Evolutionary conservation across 2,113 vertebrate genomes (phyloP).

Genomic region (Helogale parvula): DNA sequence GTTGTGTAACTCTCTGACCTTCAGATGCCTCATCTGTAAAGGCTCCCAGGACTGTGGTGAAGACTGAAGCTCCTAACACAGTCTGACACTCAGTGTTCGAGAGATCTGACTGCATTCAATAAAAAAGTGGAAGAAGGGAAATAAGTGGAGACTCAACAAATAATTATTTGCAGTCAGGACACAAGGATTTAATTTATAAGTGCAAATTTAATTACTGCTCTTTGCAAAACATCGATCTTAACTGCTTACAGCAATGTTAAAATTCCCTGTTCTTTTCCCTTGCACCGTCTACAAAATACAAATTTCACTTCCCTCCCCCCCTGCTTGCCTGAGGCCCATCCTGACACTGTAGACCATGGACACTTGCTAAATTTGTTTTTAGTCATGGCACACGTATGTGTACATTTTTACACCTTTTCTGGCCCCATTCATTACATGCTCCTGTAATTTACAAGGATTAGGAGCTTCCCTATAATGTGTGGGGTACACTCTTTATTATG

Average conservation of each 20-base stretch:
- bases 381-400: not conserved
- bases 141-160: constrained; percentile 63
- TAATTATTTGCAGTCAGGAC: constrained; percentile 56
- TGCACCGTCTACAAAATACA: not conserved
- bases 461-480: constrained; percentile 44
- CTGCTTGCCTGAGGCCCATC: not conserved
- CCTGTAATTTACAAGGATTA: constrained; percentile 59
- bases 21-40: constrained; percentile 5
- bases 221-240: constrained; percentile 56
- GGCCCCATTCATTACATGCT: not conserved
- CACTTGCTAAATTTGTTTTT: constrained; percentile 45
- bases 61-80: not conserved
- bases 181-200: constrained; percentile 72
- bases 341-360: not conserved
- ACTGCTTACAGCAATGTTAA: constrained; percentile 50
- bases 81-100: not conserved
- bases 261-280: constrained; percentile 29
- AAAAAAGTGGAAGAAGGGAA: constrained; percentile 48
- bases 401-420: constrained; percentile 37
- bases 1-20: not conserved
- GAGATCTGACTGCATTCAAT: not conserved
- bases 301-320: not conserved
- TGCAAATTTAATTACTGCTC: constrained; percentile 72
- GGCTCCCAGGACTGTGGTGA: not conserved
- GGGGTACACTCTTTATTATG: constrained; percentile 56